These are phyloP conservation scores for Cherax destructor DNA, from an alignment of 1,140 invertebrate species.

Conservation along the genomic window DNA sequence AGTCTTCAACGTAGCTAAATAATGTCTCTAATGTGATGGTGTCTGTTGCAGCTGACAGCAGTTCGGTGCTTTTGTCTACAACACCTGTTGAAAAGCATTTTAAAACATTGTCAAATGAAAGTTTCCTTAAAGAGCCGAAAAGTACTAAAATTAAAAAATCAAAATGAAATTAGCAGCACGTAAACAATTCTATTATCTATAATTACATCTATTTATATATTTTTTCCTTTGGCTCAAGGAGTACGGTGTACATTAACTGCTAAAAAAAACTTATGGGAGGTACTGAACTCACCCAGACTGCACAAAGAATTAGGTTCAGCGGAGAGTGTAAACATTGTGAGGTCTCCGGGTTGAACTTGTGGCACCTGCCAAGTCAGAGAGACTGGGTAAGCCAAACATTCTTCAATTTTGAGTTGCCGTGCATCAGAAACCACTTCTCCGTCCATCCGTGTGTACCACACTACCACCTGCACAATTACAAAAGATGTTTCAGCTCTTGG, in stretches of 20 bases:
- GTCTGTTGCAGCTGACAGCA: conserved; percentile 74
- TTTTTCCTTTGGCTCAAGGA: too few relatives aligned
- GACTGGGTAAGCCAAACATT: conserved; percentile 9
- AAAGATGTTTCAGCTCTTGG: too few relatives aligned
- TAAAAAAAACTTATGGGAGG: not conserved
- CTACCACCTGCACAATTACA: conserved; percentile 11
- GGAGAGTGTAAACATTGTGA: conserved; percentile 72
- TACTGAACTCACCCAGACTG: conserved; percentile 70
- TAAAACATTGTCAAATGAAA: not conserved
- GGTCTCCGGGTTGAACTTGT: conserved; percentile 73
- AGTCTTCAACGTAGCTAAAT: conserved; percentile 11
- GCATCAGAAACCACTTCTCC: conserved; percentile 20
- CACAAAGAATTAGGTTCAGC: conserved; percentile 75
- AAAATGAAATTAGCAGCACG: too few relatives aligned
- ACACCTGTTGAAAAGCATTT: conserved; percentile 71
- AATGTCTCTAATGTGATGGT: conserved; percentile 74
- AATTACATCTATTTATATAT: too few relatives aligned
- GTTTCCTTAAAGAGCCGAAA: not conserved
- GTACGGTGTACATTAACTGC: too few relatives aligned
- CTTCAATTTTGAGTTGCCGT: not conserved
- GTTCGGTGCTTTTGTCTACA: conserved; percentile 76
- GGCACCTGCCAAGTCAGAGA: not conserved
- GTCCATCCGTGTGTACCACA: conserved; percentile 23
- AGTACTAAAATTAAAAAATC: too few relatives aligned
- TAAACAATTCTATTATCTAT: too few relatives aligned